Evolutionary conservation across 2,797 vertebrate species (phyloP).

Genomic region (Pempheris klunzingeri): DNA sequence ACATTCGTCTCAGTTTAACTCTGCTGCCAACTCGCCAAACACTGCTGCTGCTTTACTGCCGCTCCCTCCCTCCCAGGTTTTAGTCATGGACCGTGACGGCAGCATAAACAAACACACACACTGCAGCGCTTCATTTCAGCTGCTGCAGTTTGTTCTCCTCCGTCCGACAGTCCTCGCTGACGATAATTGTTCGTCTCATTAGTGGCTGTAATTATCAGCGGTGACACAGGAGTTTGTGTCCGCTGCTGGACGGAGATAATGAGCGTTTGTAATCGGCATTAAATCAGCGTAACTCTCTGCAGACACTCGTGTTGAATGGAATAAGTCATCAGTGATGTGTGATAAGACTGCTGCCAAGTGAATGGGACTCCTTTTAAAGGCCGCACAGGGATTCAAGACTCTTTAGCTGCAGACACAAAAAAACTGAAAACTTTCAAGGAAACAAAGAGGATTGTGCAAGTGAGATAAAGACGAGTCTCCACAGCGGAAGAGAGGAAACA

Average conservation of each 20-base stretch:
- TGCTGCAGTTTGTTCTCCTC: background rate
- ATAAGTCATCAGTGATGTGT: background rate
- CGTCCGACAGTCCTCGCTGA: background rate
- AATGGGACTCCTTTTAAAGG: background rate
- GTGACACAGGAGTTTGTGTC: background rate
- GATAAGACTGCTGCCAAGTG: background rate
- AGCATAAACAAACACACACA: constrained; percentile 95
- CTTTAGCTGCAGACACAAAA: too few species aligned
- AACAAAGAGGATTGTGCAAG: too few species aligned
- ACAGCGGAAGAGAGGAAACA: too few species aligned
- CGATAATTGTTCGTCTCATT: background rate
- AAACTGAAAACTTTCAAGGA: too few species aligned
- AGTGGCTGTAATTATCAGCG: background rate
- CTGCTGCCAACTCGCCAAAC: constrained; percentile 72
- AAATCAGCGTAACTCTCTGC: background rate
- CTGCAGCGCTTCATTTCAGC: constrained; percentile 1
- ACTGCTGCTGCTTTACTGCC: constrained; percentile 86
- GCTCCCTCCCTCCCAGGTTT: constrained; percentile 81
- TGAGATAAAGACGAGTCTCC: too few species aligned
- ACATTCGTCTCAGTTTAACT: background rate
- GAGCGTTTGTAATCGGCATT: background rate
- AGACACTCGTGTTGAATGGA: background rate
- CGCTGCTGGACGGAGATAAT: background rate
- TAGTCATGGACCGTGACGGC: constrained; percentile 91
- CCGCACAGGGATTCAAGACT: too few species aligned